Conservation (phyloP, 2,888 invertebrate genomes). For the Synanthedon myopaeformis region DNA sequence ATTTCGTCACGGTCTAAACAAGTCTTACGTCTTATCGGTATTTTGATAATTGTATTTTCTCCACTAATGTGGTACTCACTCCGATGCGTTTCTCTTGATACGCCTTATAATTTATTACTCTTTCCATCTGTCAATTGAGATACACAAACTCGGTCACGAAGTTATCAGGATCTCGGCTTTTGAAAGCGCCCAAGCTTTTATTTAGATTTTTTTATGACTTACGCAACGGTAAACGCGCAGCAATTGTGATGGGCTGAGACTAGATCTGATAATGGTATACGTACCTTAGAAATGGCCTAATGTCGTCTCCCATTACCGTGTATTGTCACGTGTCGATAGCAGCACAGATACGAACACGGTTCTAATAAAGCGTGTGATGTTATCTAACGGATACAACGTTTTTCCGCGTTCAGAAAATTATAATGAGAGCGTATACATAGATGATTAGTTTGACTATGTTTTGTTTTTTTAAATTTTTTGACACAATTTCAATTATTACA, state of each 20-base stretch:
- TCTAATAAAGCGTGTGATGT: background rate
- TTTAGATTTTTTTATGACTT: constrained; percentile 24
- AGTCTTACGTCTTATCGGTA: background rate
- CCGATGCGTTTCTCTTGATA: constrained; percentile 26
- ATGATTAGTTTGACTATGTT: too few species aligned
- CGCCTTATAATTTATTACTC: constrained; percentile 37
- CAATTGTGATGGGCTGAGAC: constrained; percentile 31
- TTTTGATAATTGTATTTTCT: background rate
- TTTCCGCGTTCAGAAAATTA: background rate
- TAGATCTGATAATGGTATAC: constrained; percentile 39
- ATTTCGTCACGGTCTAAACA: background rate
- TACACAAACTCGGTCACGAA: constrained; percentile 34
- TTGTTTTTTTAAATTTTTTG: too few species aligned
- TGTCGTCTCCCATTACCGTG: constrained; percentile 52
- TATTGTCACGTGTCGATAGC: constrained; percentile 53
- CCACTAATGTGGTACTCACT: constrained; percentile 3
- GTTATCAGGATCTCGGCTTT: constrained; percentile 14
- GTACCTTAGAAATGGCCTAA: constrained; percentile 50
- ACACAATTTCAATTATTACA: too few species aligned
- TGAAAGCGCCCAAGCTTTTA: constrained; percentile 15
- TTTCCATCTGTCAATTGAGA: constrained; percentile 29
- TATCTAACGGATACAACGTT: background rate
- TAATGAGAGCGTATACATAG: too few species aligned
- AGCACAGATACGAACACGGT: constrained; percentile 16
- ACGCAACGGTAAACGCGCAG: constrained; percentile 21